Evolutionary conservation across 2,888 invertebrate genomes (phyloP), one percentile per base, ranked within the genome.

Genomic region (Lithodes maja): DNA sequence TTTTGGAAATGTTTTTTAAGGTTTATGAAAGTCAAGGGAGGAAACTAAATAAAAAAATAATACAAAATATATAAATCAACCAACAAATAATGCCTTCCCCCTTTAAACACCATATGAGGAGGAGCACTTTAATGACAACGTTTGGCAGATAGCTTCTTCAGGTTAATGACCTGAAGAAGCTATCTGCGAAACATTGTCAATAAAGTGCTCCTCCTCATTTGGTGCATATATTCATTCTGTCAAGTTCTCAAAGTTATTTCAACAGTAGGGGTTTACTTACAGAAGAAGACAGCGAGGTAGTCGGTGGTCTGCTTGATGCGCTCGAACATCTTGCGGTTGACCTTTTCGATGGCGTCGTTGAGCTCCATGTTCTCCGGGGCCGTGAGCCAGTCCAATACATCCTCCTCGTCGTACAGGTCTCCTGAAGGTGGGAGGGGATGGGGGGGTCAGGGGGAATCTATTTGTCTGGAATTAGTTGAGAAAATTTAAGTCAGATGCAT

Each of bases 351-450:
- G 92, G 93, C 92, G 83, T 98, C 98, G 3, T 97, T 97, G 90
- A 98, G 95, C 94, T 98, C 98, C 98, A 98, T 98, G 93, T 98
- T 98, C 93, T 97, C 97, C 0, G 98, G 98, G 93, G 98, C 97
- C 0, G 98, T 98, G 15, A 98, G 94, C 98, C 98, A 98, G 93
- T 98, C 98, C 55, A 98, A 95, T 87, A 97, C 95, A 93, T 96
- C 96, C 94, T 97, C 97, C 93, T 98, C 98, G 93, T 97, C 97
- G 92, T 98, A 97, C 91, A 98, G 97, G 93, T 98, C 98, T 15
- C 98, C 94, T 94, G 92, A 17, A 17, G 71, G 15, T 71, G 71
- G 71, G 2, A n/a, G 71, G 17, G n/a, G 33, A 0, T 33, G 33
- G 33, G 33, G 33, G 33, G 33, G 33, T 33, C 33, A 33, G 33